A percentile compares a stretch with the other conserved stretches of the same genome.
Evolutionary conservation across 1,140 invertebrate genomes (phyloP).

Genomic region (Drosophila virilis): DNA sequence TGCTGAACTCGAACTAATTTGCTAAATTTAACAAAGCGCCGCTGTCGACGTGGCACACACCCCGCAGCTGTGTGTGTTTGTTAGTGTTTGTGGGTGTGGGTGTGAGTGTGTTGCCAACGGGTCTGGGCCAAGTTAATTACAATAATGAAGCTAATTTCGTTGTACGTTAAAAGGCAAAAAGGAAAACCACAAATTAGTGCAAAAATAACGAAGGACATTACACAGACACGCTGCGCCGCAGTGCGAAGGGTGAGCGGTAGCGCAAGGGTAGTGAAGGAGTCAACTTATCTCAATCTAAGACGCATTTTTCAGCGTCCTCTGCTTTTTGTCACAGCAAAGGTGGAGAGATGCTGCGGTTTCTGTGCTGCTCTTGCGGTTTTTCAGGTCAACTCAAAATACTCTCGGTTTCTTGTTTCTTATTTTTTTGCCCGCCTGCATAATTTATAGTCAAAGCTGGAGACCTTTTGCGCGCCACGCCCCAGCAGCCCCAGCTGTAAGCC

Average conservation of each 20-base stretch:
- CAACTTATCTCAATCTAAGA: constrained; percentile 68
- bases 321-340: constrained; percentile 56
- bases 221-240: constrained; percentile 22
- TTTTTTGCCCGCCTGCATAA: constrained; percentile 42
- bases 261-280: background rate
- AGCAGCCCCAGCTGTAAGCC: background rate
- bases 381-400: constrained; percentile 59
- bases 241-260: background rate
- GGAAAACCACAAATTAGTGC: constrained; percentile 69
- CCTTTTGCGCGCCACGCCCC: background rate
- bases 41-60: constrained; percentile 20
- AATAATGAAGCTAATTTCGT: constrained; percentile 74
- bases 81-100: background rate
- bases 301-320: constrained; percentile 61
- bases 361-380: constrained; percentile 48
- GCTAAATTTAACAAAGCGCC: constrained; percentile 61
- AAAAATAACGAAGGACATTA: constrained; percentile 56
- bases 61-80: background rate
- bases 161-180: constrained; percentile 55
- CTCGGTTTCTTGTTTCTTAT: constrained; percentile 34
- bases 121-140: constrained; percentile 62
- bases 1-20: constrained; percentile 53
- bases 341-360: constrained; percentile 12
- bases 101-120: constrained; percentile 7
- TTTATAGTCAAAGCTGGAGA: constrained; percentile 48